Evolutionary conservation across 2,113 vertebrate genomes (phyloP).

Genomic region (Turdus rufiventris): DNA sequence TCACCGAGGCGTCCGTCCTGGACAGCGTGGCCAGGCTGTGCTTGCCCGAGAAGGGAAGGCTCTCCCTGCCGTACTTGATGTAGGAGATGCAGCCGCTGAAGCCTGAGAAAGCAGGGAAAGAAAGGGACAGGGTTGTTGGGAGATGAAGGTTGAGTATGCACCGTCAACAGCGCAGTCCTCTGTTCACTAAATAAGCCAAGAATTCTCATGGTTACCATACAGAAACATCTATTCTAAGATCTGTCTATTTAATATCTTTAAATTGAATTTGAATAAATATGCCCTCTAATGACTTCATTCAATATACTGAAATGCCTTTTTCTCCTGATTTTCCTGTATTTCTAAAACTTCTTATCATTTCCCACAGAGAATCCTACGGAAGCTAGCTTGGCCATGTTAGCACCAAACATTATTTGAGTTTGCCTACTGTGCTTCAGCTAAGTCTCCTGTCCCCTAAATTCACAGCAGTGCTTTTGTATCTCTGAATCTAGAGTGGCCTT

Average conservation of each 20-base stretch:
- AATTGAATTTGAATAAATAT: neutral
- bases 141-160: accelerated
- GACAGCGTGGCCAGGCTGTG: conserved; percentile 82
- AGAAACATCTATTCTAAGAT: neutral
- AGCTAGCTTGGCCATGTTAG: neutral
- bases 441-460: neutral
- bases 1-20: conserved; percentile 83
- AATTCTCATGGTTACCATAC: neutral
- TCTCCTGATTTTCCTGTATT: neutral
- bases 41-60: conserved; percentile 86
- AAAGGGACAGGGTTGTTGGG: neutral
- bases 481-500: neutral
- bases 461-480: neutral
- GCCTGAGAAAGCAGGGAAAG: conserved; percentile 68
- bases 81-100: conserved; percentile 91
- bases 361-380: neutral
- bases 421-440: neutral
- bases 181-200: neutral
- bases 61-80: conserved; percentile 85
- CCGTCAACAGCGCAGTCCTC: neutral
- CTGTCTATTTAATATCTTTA: neutral
- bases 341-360: neutral
- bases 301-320: neutral
- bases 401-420: neutral
- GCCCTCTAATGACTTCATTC: neutral